These are phyloP conservation scores for Lasioglossum albipes DNA, from an alignment of 1,140 invertebrate species.

Conservation along the genomic window DNA sequence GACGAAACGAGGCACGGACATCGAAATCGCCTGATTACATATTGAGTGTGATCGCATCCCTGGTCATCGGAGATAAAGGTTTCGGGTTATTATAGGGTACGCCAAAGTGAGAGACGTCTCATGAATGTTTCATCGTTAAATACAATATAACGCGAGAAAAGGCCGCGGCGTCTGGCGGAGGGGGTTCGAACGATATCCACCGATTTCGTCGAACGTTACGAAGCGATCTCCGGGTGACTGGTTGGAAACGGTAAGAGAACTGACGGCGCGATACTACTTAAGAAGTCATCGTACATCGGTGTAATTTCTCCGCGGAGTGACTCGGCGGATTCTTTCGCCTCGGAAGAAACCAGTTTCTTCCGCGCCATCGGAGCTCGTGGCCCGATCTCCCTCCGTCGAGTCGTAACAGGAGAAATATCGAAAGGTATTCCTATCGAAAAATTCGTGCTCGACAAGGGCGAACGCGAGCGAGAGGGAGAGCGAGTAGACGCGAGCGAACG, in stretches of 20 bases:
- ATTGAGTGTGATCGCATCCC: no score
- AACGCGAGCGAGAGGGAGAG: no score
- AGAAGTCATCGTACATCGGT: slow-evolving; percentile 43
- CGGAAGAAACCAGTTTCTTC: slow-evolving; percentile 60
- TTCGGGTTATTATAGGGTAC: neutral
- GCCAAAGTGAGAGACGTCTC: neutral
- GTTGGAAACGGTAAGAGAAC: slow-evolving; percentile 16
- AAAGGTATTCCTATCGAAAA: slow-evolving; percentile 43
- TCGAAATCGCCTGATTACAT: no score
- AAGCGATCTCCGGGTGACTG: neutral
- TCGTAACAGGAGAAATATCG: slow-evolving; percentile 1
- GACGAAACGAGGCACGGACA: no score
- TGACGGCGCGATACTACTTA: slow-evolving; percentile 47
- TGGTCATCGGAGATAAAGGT: neutral
- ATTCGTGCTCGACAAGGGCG: neutral
- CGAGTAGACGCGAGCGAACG: neutral
- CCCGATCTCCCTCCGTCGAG: neutral
- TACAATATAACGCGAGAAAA: neutral
- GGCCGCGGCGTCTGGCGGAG: neutral
- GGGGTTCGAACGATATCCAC: slow-evolving; percentile 14
- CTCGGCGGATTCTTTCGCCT: slow-evolving; percentile 55
- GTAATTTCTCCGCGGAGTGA: slow-evolving; percentile 54
- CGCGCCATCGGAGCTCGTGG: slow-evolving; percentile 27
- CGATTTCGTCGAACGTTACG: slow-evolving; percentile 9
- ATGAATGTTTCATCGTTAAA: slow-evolving; percentile 4